phyloP scores from a whole-genome alignment of 2,888 invertebrate genomes.

The Tetragonisca angustula region DNA sequence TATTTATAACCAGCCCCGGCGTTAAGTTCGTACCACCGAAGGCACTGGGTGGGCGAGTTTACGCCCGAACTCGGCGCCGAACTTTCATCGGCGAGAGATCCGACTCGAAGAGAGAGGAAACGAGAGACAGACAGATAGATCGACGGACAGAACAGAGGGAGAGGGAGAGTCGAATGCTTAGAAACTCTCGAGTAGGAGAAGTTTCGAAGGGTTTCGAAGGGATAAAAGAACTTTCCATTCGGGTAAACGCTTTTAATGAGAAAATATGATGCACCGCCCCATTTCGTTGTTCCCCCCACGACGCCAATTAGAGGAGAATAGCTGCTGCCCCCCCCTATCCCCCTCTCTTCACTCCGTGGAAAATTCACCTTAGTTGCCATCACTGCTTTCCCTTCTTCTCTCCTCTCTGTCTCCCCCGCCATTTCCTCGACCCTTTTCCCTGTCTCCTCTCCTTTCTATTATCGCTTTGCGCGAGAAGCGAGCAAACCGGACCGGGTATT shows the following conservation, averaged over 20 bases:
- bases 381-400: conserved; percentile 8
- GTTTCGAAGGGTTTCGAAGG: conserved; percentile 68
- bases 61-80: conserved; percentile 44
- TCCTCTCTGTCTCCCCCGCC: conserved; percentile 1
- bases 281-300: conserved; percentile 70
- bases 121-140: not conserved
- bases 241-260: conserved; percentile 77
- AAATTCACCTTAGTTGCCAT: conserved; percentile 27
- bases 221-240: conserved; percentile 74
- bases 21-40: conserved; percentile 59
- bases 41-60: conserved; percentile 38
- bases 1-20: conserved; percentile 65
- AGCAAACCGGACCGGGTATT: conserved; percentile 63
- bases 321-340: no score
- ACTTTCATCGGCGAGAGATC: conserved; percentile 41
- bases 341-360: not conserved
- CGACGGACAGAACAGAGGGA: not conserved
- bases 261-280: conserved; percentile 76
- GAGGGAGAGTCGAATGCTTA: conserved; percentile 61
- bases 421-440: not conserved
- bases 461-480: conserved; percentile 63
- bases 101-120: not conserved
- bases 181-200: conserved; percentile 66
- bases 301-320: conserved; percentile 78
- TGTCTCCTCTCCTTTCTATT: conserved; percentile 58